Base-by-base conservation (phyloP, 2,797 vertebrate species). In the Eremophila alpestris region DNA sequence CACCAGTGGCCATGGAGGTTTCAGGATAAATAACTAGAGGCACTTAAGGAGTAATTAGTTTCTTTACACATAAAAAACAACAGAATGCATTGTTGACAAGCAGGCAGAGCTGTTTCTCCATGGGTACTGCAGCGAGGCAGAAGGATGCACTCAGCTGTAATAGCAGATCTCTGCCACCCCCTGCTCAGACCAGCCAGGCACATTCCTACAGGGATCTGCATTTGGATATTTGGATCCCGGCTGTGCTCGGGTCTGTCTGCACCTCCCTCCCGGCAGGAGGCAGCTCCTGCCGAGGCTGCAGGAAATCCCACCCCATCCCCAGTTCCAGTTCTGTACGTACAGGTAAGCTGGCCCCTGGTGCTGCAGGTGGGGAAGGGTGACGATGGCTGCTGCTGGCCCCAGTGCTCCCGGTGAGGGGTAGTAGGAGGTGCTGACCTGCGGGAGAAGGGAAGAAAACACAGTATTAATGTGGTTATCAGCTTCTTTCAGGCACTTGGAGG, bases 351-450 rank as follows among this genome's bases (percentile, higher is more conserved):
- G 87, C 5, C 97, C 34, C 16, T 96, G 97, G 20, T 98, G 97
- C 94, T 98, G 98, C 93, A 98, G 97, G 22, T 96, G 91, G 24
- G 98, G 97, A 23, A 98, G 82, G 7, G 96, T 95, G 92, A 97
- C 82, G 19, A 98, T 84, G 88, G 97, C 96, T 6, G 95, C 87
- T 0, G 97, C 88, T 29, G 96, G 96, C 60, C 97, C 97, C 69
- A 97, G 68, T 0, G 98, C 43, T 83, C 94, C 98, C 32, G 97
- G 78, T 1, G 59, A 7, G 1, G 97, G 58, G 14, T 96, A 97
- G 43, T 96, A 96, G 7, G 97, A 84, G 38, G 94, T 69, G 67
- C 89, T 97, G 94, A 98, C 97, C 98, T 98, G 4, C 2, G n/a
- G 48, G 36, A 93, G 80, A 80, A 24, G 91, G 74, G 75, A 38